These are phyloP conservation scores for Sinocyclocheilus rhinocerous DNA, from an alignment of 2,113 vertebrate species.

Conservation along the genomic window DNA sequence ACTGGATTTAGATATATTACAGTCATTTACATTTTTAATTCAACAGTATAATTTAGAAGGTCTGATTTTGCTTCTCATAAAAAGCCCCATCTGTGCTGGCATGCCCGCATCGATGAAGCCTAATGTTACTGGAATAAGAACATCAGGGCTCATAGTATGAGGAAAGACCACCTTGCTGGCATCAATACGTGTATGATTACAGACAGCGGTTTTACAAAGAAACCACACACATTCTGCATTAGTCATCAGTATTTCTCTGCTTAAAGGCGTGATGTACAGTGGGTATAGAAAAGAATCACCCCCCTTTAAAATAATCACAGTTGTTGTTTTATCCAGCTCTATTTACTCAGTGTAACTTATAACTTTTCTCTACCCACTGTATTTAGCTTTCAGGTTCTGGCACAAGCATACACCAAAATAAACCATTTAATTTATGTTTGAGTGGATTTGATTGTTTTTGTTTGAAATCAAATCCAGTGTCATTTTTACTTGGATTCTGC, in stretches of 20 bases:
- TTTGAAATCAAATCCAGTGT: constrained; percentile 33
- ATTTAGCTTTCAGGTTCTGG: constrained; percentile 11
- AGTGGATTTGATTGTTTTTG: neutral
- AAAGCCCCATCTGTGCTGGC: neutral
- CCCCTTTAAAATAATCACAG: no score
- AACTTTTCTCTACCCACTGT: no score
- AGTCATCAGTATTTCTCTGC: constrained; percentile 1
- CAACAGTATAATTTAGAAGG: neutral
- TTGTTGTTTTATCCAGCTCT: no score
- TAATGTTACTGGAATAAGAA: constrained; percentile 18
- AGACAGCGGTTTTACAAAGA: constrained; percentile 14
- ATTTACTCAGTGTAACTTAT: no score
- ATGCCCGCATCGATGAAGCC: neutral
- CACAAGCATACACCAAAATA: neutral
- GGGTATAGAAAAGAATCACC: no score
- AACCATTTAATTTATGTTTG: neutral
- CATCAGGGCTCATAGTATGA: neutral
- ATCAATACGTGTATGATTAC: constrained; percentile 33
- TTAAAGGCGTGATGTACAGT: neutral
- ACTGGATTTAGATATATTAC: neutral
- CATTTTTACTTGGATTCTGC: neutral
- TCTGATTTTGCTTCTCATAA: no score
- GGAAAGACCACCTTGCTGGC: constrained; percentile 16
- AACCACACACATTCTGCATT: neutral
- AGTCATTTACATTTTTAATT: constrained; percentile 4